Evolutionary conservation across 2,888 invertebrate genomes (phyloP).

Genomic region (Drosophila niveifrons): DNA sequence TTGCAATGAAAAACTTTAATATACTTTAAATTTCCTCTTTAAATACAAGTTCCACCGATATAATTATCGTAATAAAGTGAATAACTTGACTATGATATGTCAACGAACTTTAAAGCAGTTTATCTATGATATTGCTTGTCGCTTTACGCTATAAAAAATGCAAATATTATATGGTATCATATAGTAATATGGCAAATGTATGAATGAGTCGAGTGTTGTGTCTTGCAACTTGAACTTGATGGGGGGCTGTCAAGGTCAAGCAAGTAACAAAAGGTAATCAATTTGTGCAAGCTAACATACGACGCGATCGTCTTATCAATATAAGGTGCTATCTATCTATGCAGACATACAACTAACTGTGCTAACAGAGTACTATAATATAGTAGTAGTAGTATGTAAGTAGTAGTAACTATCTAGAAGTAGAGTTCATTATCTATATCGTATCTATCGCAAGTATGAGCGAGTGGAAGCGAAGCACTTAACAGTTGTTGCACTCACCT

Average conservation of each 20-base stretch:
- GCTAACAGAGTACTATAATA: constrained; percentile 6
- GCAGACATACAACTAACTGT: not conserved
- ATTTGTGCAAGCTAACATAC: constrained; percentile 19
- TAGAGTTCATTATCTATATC: constrained; percentile 9
- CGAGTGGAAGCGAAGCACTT: not conserved
- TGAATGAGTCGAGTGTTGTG: not conserved
- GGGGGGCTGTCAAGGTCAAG: constrained; percentile 13
- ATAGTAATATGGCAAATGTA: not conserved
- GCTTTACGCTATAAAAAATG: not conserved
- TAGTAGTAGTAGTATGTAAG: too few species aligned
- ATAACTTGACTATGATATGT: not conserved
- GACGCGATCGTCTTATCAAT: constrained; percentile 21
- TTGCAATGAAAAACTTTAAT: too few species aligned
- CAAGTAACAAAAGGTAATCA: constrained; percentile 7
- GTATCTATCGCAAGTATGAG: not conserved
- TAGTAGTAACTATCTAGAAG: not conserved
- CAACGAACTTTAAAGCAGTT: not conserved
- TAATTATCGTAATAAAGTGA: not conserved
- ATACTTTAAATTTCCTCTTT: too few species aligned
- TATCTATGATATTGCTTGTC: not conserved
- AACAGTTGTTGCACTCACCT: constrained; percentile 72
- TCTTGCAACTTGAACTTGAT: constrained; percentile 8
- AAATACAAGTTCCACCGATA: not conserved
- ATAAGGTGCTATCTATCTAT: constrained; percentile 25
- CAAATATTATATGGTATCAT: not conserved